phyloP scores from a whole-genome alignment of 2,113 vertebrate genomes.

The Melanerpes formicivorus region DNA sequence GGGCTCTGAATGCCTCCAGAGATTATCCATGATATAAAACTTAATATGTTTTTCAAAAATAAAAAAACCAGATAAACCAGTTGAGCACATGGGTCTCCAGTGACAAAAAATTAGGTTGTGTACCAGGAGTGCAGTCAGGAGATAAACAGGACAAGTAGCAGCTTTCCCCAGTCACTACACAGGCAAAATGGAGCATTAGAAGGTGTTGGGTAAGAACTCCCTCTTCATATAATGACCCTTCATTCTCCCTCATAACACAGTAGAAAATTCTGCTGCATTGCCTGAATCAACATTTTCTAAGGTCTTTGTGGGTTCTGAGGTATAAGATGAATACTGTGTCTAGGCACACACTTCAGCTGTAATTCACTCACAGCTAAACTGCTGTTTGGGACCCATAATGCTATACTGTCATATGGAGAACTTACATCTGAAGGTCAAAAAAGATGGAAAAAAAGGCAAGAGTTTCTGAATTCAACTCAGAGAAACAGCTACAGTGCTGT shows the following conservation, averaged over 20 bases:
- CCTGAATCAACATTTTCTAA: not conserved
- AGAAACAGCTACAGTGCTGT: not conserved
- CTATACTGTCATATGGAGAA: not conserved
- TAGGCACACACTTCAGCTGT: not conserved
- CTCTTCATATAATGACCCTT: not conserved
- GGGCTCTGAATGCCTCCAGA: too few species aligned
- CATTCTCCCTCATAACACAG: not conserved
- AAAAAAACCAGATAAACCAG: not conserved
- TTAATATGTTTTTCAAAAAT: not conserved
- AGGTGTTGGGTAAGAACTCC: not conserved
- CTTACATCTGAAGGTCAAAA: not conserved
- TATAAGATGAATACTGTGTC: not conserved
- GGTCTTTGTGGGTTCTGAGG: not conserved
- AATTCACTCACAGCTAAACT: not conserved
- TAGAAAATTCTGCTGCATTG: not conserved
- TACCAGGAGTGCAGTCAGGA: not conserved
- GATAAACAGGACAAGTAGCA: not conserved
- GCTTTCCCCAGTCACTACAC: not conserved
- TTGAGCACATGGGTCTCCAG: not conserved
- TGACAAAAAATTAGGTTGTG: not conserved
- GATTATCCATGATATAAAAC: not conserved
- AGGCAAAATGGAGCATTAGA: not conserved
- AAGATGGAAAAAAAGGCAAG: not conserved
- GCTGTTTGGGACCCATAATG: accelerated
- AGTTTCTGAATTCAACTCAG: not conserved